Base-by-base conservation (phyloP, 2,888 invertebrate genomes). In the Lepas anatifera region DNA sequence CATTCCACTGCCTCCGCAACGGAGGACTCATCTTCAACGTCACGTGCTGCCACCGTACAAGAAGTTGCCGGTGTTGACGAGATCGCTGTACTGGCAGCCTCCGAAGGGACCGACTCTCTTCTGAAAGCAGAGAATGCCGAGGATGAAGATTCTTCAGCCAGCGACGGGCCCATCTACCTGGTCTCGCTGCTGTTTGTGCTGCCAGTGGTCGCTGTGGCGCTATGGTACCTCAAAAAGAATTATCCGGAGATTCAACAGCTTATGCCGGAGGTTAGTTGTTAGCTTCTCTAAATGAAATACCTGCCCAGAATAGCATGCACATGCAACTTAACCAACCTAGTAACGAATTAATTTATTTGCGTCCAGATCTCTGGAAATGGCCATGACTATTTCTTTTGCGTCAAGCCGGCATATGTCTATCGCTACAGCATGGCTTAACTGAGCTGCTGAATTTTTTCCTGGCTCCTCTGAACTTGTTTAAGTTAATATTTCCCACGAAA, bases 181-280 rank as follows among this genome's bases (percentile, higher is more conserved):
- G 66, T 66, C 11, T 66, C 66, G 10, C 39, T 66, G 25, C 66
- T 66, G 39, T 66, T 66, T 25, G 66, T 39, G 1, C n/a, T 66
- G 16, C 66, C 66, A 1, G 66, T 66, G 25, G 66, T 66, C 10
- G 66, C 66, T 16, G 66, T 66, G n/a, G 39, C 37, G 25, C 11
- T 66, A 11, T 66, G 66, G 66, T 66, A 66, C 39, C 16, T 66
- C 25, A 66, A 66, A 39, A 66, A 66, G 13, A 66, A 66, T 16
- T 39, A 66, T 7, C 37, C 39, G 16, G 66, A 66, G 25, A 27
- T 66, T 3, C 39, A 66, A 7, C 39, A 41, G 3, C 39, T 41
- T 6, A 10, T 66, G 37, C 66, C 66, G 7, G 39, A 66, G 66
- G 66, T 66, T n/a, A n/a, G n/a, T n/a, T n/a, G n/a, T n/a, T n/a